Percentiles rank a stretch among this genome's conserved stretches.
phyloP scores from a whole-genome alignment of 2,113 vertebrate genomes.

The Turdus rufiventris region DNA sequence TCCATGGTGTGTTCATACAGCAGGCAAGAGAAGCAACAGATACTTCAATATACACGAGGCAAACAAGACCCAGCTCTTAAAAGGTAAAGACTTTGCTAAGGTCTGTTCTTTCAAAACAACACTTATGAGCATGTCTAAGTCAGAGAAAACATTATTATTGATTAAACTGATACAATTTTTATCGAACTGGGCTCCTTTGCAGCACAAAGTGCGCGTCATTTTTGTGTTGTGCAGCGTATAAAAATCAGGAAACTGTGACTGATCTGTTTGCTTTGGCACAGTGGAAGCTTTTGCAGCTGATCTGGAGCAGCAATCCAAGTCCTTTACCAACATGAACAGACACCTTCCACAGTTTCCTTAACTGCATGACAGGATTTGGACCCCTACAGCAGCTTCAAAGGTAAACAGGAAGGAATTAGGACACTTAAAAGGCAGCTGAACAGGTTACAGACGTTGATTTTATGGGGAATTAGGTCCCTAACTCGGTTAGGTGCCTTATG shows the following conservation, averaged over 20 bases:
- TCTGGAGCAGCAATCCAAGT: neutral
- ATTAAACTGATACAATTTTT: conserved; percentile 25
- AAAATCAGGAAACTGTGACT: neutral
- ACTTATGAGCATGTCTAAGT: neutral
- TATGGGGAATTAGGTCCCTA: neutral
- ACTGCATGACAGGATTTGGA: neutral
- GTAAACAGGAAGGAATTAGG: neutral
- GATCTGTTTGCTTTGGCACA: neutral
- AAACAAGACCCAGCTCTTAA: neutral
- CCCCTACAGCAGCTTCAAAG: neutral
- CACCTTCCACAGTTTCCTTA: neutral
- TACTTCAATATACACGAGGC: neutral
- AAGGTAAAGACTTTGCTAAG: neutral
- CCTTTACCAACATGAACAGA: neutral
- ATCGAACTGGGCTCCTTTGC: neutral
- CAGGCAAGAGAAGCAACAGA: neutral
- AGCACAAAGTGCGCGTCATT: neutral
- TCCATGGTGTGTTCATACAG: neutral
- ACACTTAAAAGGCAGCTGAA: neutral
- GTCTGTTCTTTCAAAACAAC: neutral
- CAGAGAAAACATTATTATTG: conserved; percentile 12
- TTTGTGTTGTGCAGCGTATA: neutral
- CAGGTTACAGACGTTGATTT: neutral
- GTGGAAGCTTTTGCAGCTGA: neutral
- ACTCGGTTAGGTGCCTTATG: neutral